Percentiles rank a stretch among this genome's conserved stretches.
phyloP scores from a whole-genome alignment of 64 coral and sea anemone species.

The Dendronephthya gigantea region DNA sequence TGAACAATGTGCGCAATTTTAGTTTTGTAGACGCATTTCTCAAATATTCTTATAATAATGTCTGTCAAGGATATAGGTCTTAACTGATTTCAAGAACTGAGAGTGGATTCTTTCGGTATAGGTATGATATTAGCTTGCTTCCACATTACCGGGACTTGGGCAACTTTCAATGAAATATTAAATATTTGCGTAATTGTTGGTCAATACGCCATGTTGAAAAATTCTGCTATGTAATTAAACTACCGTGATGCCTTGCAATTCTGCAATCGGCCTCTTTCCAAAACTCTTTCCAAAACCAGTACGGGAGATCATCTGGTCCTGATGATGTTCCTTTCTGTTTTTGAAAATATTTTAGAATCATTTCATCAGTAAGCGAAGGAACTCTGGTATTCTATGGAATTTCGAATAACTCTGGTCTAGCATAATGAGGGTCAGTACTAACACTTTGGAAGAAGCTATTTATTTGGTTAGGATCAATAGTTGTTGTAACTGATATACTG shows the following conservation, averaged over 20 bases:
- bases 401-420: not conserved
- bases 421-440: constrained; percentile 6
- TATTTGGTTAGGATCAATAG: constrained; percentile 25
- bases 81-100: too few species aligned
- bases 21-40: too few species aligned
- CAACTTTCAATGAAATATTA: constrained; percentile 33
- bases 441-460: not conserved
- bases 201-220: too few species aligned
- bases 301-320: constrained; percentile 31
- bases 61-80: too few species aligned
- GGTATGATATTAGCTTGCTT: not conserved
- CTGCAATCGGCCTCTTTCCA: too few species aligned
- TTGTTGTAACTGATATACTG: too few species aligned
- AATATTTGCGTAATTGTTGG: constrained; percentile 46
- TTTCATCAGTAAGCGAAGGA: not conserved
- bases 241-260: too few species aligned
- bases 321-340: constrained; percentile 28
- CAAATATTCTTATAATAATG: not conserved
- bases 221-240: too few species aligned
- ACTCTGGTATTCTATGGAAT: not conserved
- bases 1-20: not conserved
- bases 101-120: too few species aligned
- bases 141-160: constrained; percentile 11
- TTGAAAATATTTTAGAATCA: not conserved
- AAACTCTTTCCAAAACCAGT: constrained; percentile 26